Evolutionary conservation across 2,888 invertebrate genomes (phyloP), one percentile per base, ranked within the genome.

Genomic region (Hyles lineata): DNA sequence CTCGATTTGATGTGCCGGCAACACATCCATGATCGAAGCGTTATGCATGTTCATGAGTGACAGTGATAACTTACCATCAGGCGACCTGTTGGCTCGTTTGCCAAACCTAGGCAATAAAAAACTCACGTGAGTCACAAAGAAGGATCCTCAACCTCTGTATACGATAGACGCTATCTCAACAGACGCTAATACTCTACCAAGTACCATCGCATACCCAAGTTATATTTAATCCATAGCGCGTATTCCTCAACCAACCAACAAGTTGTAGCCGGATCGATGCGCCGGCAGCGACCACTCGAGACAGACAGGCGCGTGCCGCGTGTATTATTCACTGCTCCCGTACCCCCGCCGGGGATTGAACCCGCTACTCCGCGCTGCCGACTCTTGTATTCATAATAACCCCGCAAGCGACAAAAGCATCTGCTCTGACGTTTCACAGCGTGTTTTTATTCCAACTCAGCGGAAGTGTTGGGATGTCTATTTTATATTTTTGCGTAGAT

Each of bases 321-420:
- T 23, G 23, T 67, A 17, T 43, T 67, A 43, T 67, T 43, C n/a
- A 43, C 55, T 43, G 43, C 43, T 35, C n/a, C 43, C 7, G 25
- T n/a, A 32, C 50, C 67, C 67, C 21, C 63, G 50, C 67, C 67
- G 67, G 67, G 67, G 23, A 67, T 50, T 43, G 50, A 67, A 67
- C 50, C 23, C 21, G 23, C 23, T 67, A 67, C 67, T 67, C 50
- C 21, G 17, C 67, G 21, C 11, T 19, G 19, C n/a, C 35, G 32
- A 32, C 25, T 25, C 25, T 60, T 60, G 60, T 60, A 11, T 25
- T 25, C 17, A 25, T 60, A 25, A 60, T 60, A 17, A 55, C 55
- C 55, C 55, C 55, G 55, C 17, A 23, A 15, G 60, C 23, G 60
- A 25, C 25, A 55, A 7, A n/a, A n/a, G n/a, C 4, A 55, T 11